A percentile compares a stretch with the other conserved stretches of the same genome.
These are phyloP conservation scores for Cotesia congregata DNA, from an alignment of 2,888 invertebrate genomes.

Conservation along the genomic window DNA sequence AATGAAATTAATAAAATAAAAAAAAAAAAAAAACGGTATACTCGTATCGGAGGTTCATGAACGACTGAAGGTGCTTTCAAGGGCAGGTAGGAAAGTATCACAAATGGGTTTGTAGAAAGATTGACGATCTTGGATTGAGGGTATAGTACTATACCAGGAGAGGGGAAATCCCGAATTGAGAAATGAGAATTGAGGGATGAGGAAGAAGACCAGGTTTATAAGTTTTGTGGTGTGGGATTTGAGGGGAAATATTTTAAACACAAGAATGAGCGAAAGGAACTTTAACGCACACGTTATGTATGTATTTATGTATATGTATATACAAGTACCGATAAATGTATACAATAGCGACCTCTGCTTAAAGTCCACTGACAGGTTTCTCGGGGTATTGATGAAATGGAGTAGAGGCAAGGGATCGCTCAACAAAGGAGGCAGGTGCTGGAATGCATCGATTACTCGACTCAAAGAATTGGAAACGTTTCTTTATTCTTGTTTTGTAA, in stretches of 20 bases:
- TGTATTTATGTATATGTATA: background rate
- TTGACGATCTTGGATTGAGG: background rate
- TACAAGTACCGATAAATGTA: background rate
- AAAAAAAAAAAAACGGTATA: slow-evolving; percentile 35
- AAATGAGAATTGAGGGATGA: slow-evolving; percentile 1
- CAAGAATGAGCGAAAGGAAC: slow-evolving; percentile 14
- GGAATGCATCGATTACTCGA: slow-evolving; percentile 61
- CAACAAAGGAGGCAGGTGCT: slow-evolving; percentile 62
- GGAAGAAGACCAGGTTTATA: slow-evolving; percentile 8
- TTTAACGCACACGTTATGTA: background rate
- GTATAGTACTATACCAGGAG: background rate
- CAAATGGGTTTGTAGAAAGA: background rate
- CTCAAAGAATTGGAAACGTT: slow-evolving; percentile 14
- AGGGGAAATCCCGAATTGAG: background rate
- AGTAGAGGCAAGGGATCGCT: slow-evolving; percentile 19
- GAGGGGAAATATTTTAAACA: slow-evolving; percentile 6
- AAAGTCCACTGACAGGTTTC: slow-evolving; percentile 40
- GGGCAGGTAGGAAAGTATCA: slow-evolving; percentile 20
- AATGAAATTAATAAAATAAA: slow-evolving; percentile 9
- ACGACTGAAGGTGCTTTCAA: slow-evolving; percentile 29
- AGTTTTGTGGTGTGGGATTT: slow-evolving; percentile 13
- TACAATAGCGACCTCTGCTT: background rate
- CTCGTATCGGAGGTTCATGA: slow-evolving; percentile 25
- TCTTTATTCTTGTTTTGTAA: slow-evolving; percentile 13
- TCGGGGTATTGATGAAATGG: slow-evolving; percentile 19